These are phyloP conservation scores for Dryobota labecula DNA, from an alignment of 2,888 invertebrate species.

Conservation along the genomic window DNA sequence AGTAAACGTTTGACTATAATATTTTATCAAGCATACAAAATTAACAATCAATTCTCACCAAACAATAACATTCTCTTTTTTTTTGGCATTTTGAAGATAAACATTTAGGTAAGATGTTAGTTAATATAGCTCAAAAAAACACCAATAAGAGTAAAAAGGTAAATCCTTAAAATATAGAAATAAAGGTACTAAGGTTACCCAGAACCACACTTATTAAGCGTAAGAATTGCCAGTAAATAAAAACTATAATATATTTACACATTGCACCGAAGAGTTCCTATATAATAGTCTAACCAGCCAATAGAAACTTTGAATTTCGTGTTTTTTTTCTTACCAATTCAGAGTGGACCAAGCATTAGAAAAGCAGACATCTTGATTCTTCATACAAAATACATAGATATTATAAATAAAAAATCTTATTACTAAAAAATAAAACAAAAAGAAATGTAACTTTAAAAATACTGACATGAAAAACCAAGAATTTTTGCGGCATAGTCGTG, in stretches of 20 bases:
- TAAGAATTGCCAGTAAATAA: slow-evolving; percentile 28
- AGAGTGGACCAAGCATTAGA: slow-evolving; percentile 43
- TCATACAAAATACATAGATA: slow-evolving; percentile 40
- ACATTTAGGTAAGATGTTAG: slow-evolving; percentile 22
- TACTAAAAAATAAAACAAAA: slow-evolving; percentile 4
- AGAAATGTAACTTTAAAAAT: not conserved
- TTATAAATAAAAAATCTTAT: not conserved
- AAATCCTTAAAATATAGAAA: slow-evolving; percentile 7
- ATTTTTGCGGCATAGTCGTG: slow-evolving; percentile 48
- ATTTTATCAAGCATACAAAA: not conserved
- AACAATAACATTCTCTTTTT: not conserved
- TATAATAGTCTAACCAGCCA: slow-evolving; percentile 21
- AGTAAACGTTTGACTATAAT: not conserved
- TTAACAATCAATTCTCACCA: not conserved
- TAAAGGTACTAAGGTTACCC: slow-evolving; percentile 21
- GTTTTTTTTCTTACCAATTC: slow-evolving; percentile 25
- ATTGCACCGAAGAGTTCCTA: slow-evolving; percentile 35
- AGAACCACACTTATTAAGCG: slow-evolving; percentile 49
- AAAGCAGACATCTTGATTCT: slow-evolving; percentile 61
- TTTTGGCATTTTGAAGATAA: not conserved
- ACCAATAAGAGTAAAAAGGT: slow-evolving; percentile 16
- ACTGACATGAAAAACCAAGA: slow-evolving; percentile 60
- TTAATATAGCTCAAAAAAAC: slow-evolving; percentile 27
- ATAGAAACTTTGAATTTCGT: slow-evolving; percentile 9
- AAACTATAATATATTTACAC: slow-evolving; percentile 44